Conservation (phyloP, 1,140 invertebrate genomes). For the Drosophila subpulchrella region DNA sequence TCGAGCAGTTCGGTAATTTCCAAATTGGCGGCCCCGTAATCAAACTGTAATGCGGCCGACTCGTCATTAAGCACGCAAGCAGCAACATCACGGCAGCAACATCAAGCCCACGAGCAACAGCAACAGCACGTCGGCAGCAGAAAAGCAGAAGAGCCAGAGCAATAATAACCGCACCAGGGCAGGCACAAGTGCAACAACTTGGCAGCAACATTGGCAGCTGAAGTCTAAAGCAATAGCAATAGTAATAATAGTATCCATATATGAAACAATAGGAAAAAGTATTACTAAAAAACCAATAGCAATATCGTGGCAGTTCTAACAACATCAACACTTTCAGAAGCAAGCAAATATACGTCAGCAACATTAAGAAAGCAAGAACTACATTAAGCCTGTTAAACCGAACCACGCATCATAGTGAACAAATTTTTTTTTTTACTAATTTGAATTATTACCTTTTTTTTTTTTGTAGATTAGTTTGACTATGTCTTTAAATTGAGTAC, state of each 20-base stretch:
- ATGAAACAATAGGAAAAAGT: neutral
- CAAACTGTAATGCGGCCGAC: conserved; percentile 78
- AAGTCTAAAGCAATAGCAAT: neutral
- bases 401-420: too few relatives aligned
- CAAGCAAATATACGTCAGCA: neutral
- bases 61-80: conserved; percentile 73
- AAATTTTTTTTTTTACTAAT: too few relatives aligned
- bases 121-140: conserved; percentile 11
- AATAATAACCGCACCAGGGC: neutral
- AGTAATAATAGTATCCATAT: too few relatives aligned
- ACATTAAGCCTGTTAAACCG: too few relatives aligned
- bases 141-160: conserved; percentile 1
- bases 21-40: conserved; percentile 71
- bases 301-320: neutral
- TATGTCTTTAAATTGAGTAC: too few relatives aligned
- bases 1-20: conserved; percentile 78
- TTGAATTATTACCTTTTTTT: too few relatives aligned
- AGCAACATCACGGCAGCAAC: conserved; percentile 51
- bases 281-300: neutral
- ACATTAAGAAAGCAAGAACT: too few relatives aligned
- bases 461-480: too few relatives aligned
- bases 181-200: conserved; percentile 4
- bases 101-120: conserved; percentile 17
- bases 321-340: neutral
- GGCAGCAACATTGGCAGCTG: neutral